Evolutionary conservation across 1,140 invertebrate species (phyloP), one percentile per base, ranked within the genome.

Genomic region (Drosophila murphyi): DNA sequence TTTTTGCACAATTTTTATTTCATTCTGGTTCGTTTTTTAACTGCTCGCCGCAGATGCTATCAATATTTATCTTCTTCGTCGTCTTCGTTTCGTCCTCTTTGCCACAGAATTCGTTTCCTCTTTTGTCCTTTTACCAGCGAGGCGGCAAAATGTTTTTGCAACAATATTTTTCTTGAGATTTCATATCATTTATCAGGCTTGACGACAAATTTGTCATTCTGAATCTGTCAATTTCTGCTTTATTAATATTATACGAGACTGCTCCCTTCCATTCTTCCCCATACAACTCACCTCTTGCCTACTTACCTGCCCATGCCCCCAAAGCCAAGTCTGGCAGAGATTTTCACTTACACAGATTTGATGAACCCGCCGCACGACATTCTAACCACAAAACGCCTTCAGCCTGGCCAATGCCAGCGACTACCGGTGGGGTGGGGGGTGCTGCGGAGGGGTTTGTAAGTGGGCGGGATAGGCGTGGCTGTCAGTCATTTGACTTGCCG

Each of bases 141-240:
- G 55, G 55, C 55, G 55, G 55, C 28, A 68, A 68, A 57, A 64
- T 57, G 47, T 64, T 71, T 64, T 71, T 62, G 63, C 68, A 71
- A 81, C 80, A 89, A 85, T 89, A 89, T 89, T 89, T 89, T 88
- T 78, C 85, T 48, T 73, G 41, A 80, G 85, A 88, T 79, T 89
- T 89, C 75, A 85, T 81, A 89, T 89, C 85, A 89, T 89, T 89
- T 89, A 89, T 89, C 85, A 89, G 85, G 72, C 80, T 85, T 78
- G 85, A 89, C 80, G 85, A 89, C 85, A 88, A 89, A 89, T 89
- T 89, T 89, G 85, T 89, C 85, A 89, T 89, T 89, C 85, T 81
- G 85, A 89, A 89, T 89, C 85, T 89, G 85, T 89, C 85, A 89
- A 89, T 89, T 89, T 85, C 85, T 89, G 85, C 80, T 89, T 89